Evolutionary conservation across 2,113 vertebrate genomes (phyloP), one percentile per base, ranked within the genome.

Genomic region (Gallinago media): DNA sequence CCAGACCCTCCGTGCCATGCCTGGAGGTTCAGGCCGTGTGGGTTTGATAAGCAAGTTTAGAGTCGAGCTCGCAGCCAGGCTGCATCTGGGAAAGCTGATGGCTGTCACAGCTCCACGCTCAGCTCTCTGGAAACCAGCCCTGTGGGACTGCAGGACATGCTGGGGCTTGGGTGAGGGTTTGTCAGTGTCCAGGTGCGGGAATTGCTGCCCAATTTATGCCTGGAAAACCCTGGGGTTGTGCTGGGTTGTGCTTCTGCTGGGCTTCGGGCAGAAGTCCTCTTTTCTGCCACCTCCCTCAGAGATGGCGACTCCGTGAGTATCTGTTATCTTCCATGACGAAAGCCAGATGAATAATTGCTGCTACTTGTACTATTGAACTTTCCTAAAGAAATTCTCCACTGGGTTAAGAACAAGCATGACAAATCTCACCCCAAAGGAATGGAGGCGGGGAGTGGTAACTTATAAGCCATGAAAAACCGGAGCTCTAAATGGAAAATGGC

Each of bases 391-490:
- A 89, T 89, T 89, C 84, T 93, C 62, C 74, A 6, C 74, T 79
- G 63, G 71, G 89, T 89, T 91, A 94, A 88, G 92, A 83, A 83
- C 71, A 94, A 89, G 78, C 94, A 85, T 91, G 85, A 95, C 85
- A 85, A 92, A 96, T 96, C 75, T 77, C 72, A 71, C 42, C 71
- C 80, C 55, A 59, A 59, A 89, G 89, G 71, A 63, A 59, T 66
- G 85, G 76, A 84, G 91, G 80, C 12, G 0, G 88, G 61, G 87
- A 96, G 47, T 34, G 81, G 78, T 40, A 88, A 76, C 15, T 82
- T 85, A 62, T 1, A 89, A 83, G 71, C 96, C 87, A 55, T 80
- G 85, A 82, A 85, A 94, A 96, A 85, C 75, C 76, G 76, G 62
- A 76, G 54, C 36, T 83, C 29, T 73, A 54, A 46, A 73, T 62